Percentiles rank a stretch among this genome's conserved stretches.
These are phyloP conservation scores for Entomobrya multifasciata DNA, from an alignment of 2,888 invertebrate genomes.

Conservation along the genomic window DNA sequence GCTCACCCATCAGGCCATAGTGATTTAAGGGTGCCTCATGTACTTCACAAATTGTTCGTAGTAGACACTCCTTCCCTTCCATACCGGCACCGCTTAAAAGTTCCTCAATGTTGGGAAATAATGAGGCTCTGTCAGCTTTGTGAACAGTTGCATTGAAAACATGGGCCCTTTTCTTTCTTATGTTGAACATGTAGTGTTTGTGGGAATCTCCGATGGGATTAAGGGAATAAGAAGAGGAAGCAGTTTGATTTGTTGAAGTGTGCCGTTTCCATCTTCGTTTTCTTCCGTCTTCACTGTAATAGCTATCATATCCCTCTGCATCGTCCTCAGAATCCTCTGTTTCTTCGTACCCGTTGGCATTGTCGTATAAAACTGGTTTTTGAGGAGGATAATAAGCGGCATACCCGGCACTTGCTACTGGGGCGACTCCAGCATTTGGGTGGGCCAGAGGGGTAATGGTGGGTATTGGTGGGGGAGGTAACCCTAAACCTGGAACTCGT, in stretches of 20 bases:
- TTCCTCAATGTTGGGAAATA: conserved; percentile 70
- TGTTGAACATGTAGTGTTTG: too few relatives aligned
- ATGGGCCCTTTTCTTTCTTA: background rate
- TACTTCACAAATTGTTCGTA: conserved; percentile 72
- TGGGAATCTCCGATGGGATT: too few relatives aligned
- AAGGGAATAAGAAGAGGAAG: too few relatives aligned
- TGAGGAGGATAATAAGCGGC: background rate
- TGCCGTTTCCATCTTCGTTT: conserved; percentile 17
- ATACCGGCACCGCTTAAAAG: conserved; percentile 65
- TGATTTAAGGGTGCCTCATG: conserved; percentile 70
- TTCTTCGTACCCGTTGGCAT: background rate
- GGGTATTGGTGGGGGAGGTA: conserved; percentile 9
- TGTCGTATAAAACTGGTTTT: background rate
- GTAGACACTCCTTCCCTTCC: conserved; percentile 73
- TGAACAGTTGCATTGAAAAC: conserved; percentile 65
- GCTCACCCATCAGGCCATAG: conserved; percentile 69
- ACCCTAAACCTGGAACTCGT: background rate
- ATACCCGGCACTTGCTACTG: background rate
- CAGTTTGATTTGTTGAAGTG: too few relatives aligned
- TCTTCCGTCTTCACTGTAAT: conserved; percentile 25
- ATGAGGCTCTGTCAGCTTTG: conserved; percentile 66
- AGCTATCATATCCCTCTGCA: background rate
- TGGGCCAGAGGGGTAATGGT: conserved; percentile 30
- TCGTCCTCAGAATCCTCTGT: background rate
- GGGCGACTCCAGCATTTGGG: background rate